phyloP scores from a whole-genome alignment of 2,113 vertebrate genomes.

The Phrynocephalus versicolor region DNA sequence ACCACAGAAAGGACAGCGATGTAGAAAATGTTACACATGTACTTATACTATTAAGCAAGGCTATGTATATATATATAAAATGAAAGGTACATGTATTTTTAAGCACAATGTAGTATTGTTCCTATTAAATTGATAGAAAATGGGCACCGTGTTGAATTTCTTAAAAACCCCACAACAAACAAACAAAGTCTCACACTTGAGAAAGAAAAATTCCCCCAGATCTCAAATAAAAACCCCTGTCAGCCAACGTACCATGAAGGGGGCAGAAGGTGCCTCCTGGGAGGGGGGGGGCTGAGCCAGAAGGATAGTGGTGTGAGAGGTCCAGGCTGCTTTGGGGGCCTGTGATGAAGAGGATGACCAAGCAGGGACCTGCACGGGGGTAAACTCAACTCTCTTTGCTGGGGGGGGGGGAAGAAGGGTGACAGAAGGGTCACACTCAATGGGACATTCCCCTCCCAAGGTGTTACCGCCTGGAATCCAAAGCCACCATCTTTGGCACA shows the following conservation, averaged over 20 bases:
- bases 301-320: too few relatives aligned
- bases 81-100: constrained; percentile 52
- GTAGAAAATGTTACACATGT: constrained; percentile 67
- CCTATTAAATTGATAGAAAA: constrained; percentile 37
- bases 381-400: background rate
- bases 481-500: background rate
- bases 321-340: too few relatives aligned
- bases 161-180: constrained; percentile 55
- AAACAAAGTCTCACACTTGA: constrained; percentile 20
- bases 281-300: too few relatives aligned
- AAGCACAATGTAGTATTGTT: constrained; percentile 25
- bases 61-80: constrained; percentile 67
- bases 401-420: background rate
- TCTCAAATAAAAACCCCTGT: background rate
- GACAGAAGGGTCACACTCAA: background rate
- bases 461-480: background rate
- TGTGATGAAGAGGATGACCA: background rate
- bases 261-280: background rate
- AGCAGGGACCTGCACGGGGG: background rate
- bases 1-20: constrained; percentile 75
- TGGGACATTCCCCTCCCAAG: background rate
- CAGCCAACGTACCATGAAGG: background rate
- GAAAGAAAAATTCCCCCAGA: background rate
- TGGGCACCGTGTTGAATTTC: constrained; percentile 43
- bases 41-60: constrained; percentile 72